phyloP scores from a whole-genome alignment of 2,113 vertebrate genomes.

The Cricetomys ansorgei region DNA sequence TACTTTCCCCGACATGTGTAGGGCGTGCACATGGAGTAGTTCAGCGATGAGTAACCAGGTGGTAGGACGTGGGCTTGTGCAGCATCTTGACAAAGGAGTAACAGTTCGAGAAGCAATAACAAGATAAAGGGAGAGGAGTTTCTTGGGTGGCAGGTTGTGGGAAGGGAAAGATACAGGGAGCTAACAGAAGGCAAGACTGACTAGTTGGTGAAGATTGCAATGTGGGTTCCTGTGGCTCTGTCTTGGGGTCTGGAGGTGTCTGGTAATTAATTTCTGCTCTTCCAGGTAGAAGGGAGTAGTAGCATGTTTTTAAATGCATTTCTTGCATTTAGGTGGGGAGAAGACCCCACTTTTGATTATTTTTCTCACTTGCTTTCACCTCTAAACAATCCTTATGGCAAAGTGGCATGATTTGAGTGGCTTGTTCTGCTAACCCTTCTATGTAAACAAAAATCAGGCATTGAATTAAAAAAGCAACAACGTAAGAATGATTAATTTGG shows the following conservation, averaged over 20 bases:
- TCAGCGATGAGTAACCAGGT: background rate
- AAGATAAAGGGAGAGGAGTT: constrained; percentile 18
- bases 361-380: background rate
- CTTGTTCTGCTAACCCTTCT: background rate
- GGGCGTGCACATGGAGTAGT: background rate
- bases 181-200: background rate
- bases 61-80: background rate
- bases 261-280: background rate
- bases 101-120: background rate
- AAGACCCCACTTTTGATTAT: background rate
- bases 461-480: background rate
- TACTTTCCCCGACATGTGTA: background rate
- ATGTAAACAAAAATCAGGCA: background rate
- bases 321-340: background rate
- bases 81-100: background rate
- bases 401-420: background rate
- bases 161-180: background rate
- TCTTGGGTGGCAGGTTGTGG: background rate
- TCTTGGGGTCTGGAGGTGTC: background rate
- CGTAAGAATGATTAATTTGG: background rate
- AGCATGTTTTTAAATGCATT: background rate
- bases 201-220: background rate
- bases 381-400: constrained; percentile 26
- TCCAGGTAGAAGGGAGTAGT: background rate
- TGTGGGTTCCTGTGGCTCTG: background rate